A percentile compares a stretch with the other conserved stretches of the same genome.
Conservation (phyloP, 2,113 vertebrate species). For the Thermophis baileyi region DNA sequence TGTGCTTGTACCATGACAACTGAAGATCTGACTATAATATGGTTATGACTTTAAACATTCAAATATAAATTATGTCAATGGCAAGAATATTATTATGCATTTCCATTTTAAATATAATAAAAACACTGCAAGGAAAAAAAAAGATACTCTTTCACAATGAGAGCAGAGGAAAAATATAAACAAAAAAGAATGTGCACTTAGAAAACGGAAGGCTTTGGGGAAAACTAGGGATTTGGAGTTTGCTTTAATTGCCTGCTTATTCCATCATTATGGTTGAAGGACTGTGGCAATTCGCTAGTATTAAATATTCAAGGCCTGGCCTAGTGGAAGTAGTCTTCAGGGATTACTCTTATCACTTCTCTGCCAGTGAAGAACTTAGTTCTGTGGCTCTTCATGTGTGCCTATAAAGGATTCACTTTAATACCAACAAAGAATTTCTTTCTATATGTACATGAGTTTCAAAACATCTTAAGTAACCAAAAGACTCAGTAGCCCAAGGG, state of each 20-base stretch:
- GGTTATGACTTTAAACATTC: background rate
- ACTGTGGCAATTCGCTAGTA: conserved; percentile 72
- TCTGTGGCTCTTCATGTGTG: conserved; percentile 52
- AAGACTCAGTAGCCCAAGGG: background rate
- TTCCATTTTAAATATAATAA: background rate
- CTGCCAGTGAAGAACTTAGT: conserved; percentile 33
- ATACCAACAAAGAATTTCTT: background rate
- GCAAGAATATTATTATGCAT: background rate
- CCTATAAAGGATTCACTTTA: conserved; percentile 39
- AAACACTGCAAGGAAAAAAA: background rate
- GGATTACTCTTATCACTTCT: conserved; percentile 39
- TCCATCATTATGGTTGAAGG: conserved; percentile 76
- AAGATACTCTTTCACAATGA: conserved; percentile 24
- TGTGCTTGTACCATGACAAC: background rate
- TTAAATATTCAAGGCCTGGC: conserved; percentile 77
- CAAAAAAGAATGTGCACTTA: conserved; percentile 15
- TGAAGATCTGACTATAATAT: background rate
- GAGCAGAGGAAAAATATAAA: conserved; percentile 50
- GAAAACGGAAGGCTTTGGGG: conserved; percentile 56
- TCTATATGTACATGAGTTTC: background rate
- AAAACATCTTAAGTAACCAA: background rate
- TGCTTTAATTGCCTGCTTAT: conserved; percentile 75
- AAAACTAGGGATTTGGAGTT: conserved; percentile 71
- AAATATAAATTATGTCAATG: background rate
- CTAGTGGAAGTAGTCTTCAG: conserved; percentile 53